A percentile compares a stretch with the other conserved stretches of the same genome.
Conservation (phyloP, 1,140 invertebrate species). For the Chrysoperla carnea region DNA sequence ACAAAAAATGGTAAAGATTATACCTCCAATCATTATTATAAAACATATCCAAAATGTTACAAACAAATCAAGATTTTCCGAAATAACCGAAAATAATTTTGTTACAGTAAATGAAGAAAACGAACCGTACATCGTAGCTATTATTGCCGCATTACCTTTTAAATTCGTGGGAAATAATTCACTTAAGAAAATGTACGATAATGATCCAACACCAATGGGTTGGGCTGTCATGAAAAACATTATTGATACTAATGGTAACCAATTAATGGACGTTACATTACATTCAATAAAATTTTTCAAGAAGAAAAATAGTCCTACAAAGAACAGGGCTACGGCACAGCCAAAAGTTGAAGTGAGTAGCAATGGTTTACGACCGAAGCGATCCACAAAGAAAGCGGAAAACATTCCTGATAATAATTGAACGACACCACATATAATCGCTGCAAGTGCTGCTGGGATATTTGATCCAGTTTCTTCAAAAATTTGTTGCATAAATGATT, state of each 20-base stretch:
- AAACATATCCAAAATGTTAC: conserved; percentile 9
- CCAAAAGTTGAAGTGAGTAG: conserved; percentile 9
- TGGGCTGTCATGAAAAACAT: conserved; percentile 12
- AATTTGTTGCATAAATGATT: conserved; percentile 16
- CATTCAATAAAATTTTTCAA: neutral
- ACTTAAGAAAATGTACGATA: conserved; percentile 15
- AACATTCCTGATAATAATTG: conserved; percentile 7
- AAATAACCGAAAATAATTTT: conserved; percentile 11
- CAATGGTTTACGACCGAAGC: conserved; percentile 9
- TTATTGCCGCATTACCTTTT: conserved; percentile 14
- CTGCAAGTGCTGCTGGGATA: conserved; percentile 11
- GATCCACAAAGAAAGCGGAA: conserved; percentile 9
- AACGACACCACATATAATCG: conserved; percentile 13
- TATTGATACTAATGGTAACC: conserved; percentile 12
- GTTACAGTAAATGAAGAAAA: conserved; percentile 11
- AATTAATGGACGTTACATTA: neutral
- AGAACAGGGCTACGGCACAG: conserved; percentile 7
- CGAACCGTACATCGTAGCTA: conserved; percentile 9
- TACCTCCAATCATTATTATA: conserved; percentile 17
- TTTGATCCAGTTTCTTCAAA: conserved; percentile 10
- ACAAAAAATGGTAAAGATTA: conserved; percentile 28
- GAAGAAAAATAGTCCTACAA: conserved; percentile 7
- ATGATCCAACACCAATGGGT: conserved; percentile 8
- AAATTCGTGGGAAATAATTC: conserved; percentile 17
- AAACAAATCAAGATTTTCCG: conserved; percentile 4